phyloP scores from a whole-genome alignment of 2,888 invertebrate species.

The Panorpa germanica region DNA sequence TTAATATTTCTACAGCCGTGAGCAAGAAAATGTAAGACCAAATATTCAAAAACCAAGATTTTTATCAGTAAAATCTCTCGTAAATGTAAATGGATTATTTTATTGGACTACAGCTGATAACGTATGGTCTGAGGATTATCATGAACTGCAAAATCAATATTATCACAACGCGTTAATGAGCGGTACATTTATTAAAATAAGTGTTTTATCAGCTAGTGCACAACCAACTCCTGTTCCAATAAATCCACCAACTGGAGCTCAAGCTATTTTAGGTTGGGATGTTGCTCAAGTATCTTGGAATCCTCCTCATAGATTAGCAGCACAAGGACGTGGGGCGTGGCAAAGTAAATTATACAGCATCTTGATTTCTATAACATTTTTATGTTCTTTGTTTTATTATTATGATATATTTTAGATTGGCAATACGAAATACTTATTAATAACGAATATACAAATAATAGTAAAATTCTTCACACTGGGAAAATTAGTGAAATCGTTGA shows the following conservation, averaged over 20 bases:
- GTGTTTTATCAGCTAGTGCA: slow-evolving; percentile 41
- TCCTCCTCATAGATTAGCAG: slow-evolving; percentile 53
- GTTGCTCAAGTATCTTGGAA: slow-evolving; percentile 69
- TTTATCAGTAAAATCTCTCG: slow-evolving; percentile 52
- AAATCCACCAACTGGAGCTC: slow-evolving; percentile 58
- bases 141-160: slow-evolving; percentile 42
- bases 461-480: slow-evolving; percentile 27
- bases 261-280: slow-evolving; percentile 60
- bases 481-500: slow-evolving; percentile 43
- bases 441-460: slow-evolving; percentile 18
- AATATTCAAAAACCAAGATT: slow-evolving; percentile 62
- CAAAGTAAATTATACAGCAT: too few species aligned
- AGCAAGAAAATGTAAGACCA: slow-evolving; percentile 47
- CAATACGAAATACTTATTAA: slow-evolving; percentile 21
- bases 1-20: slow-evolving; percentile 28
- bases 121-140: slow-evolving; percentile 64
- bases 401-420: slow-evolving; percentile 15
- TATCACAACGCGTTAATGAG: slow-evolving; percentile 46
- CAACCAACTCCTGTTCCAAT: slow-evolving; percentile 67
- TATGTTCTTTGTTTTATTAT: slow-evolving; percentile 3
- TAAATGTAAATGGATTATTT: slow-evolving; percentile 56
- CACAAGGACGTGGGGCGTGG: slow-evolving; percentile 50
- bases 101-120: slow-evolving; percentile 73
- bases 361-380: too few species aligned
- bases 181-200: slow-evolving; percentile 29